phyloP scores from a whole-genome alignment of 2,113 vertebrate species.

The Raja brachyura region DNA sequence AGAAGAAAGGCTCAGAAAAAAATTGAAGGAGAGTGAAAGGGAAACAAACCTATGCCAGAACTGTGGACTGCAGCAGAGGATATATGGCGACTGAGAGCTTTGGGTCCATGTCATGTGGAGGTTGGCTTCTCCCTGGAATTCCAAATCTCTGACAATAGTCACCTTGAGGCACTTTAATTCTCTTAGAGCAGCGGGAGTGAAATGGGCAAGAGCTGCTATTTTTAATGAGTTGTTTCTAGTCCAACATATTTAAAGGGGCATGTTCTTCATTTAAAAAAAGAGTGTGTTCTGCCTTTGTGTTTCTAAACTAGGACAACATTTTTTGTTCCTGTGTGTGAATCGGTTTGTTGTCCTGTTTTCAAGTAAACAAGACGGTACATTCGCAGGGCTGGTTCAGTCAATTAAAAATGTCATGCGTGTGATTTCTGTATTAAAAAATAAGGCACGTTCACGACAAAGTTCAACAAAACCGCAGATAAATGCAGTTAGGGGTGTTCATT shows the following conservation, averaged over 20 bases:
- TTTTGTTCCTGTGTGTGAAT: not conserved
- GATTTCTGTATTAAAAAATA: too few species aligned
- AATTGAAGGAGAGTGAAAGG: not conserved
- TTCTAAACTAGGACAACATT: not conserved
- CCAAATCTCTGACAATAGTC: constrained; percentile 17
- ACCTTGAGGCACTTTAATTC: constrained; percentile 30
- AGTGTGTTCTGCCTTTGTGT: not conserved
- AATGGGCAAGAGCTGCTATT: constrained; percentile 31
- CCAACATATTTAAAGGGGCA: constrained; percentile 32
- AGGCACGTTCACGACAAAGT: too few species aligned
- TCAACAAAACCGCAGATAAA: too few species aligned
- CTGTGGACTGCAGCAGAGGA: not conserved
- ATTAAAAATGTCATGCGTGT: too few species aligned
- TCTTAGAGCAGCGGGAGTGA: constrained; percentile 13
- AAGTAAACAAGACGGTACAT: too few species aligned
- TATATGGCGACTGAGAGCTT: not conserved
- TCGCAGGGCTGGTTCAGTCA: too few species aligned
- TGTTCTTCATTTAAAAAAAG: not conserved
- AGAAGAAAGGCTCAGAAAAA: not conserved
- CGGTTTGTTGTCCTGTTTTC: too few species aligned
- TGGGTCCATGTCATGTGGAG: constrained; percentile 22
- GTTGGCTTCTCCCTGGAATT: constrained; percentile 11
- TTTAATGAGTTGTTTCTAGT: constrained; percentile 34
- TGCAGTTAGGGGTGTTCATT: too few species aligned
- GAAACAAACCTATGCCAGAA: constrained; percentile 22